Evolutionary conservation across 2,113 vertebrate genomes (phyloP).

Genomic region (Nyctereutes procyonoides): DNA sequence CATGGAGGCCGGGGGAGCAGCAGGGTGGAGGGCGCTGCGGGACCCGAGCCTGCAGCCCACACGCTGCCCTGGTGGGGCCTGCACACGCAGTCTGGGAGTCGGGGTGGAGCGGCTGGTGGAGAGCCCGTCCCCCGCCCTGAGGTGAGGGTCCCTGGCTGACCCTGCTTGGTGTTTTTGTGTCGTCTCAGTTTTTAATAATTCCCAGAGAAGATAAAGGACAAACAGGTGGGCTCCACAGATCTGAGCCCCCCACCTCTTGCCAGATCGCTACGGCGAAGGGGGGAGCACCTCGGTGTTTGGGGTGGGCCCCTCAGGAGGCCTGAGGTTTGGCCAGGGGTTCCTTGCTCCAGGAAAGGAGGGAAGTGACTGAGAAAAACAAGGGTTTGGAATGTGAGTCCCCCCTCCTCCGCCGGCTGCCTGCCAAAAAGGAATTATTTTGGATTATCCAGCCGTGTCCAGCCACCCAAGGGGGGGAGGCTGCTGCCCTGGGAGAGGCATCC

Average conservation of each 20-base stretch:
- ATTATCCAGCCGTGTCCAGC: slow-evolving; percentile 79
- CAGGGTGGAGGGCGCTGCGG: too few species aligned
- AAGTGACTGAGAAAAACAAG: slow-evolving; percentile 77
- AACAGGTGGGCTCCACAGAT: background rate
- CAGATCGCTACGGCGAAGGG: fast-evolving
- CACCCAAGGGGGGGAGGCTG: slow-evolving; percentile 27
- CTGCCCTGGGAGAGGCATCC: slow-evolving; percentile 53
- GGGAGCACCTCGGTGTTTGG: too few species aligned
- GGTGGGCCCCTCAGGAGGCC: background rate
- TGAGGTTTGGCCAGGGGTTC: background rate
- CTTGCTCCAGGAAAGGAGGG: background rate
- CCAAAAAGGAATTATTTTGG: slow-evolving; percentile 82
- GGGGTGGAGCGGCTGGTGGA: background rate
- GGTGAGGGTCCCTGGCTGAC: background rate
- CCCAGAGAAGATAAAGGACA: background rate
- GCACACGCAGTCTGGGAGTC: background rate
- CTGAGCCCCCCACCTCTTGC: background rate
- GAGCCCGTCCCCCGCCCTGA: background rate
- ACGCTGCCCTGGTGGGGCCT: background rate
- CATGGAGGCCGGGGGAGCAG: background rate
- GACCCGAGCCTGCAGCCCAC: background rate
- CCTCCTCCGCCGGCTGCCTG: slow-evolving; percentile 64
- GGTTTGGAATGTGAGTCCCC: slow-evolving; percentile 74
- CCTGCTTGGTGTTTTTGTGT: background rate
- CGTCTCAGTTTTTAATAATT: background rate